Base-by-base conservation (phyloP, 2,888 invertebrate genomes). In the Caenorhabditis panamensis region DNA sequence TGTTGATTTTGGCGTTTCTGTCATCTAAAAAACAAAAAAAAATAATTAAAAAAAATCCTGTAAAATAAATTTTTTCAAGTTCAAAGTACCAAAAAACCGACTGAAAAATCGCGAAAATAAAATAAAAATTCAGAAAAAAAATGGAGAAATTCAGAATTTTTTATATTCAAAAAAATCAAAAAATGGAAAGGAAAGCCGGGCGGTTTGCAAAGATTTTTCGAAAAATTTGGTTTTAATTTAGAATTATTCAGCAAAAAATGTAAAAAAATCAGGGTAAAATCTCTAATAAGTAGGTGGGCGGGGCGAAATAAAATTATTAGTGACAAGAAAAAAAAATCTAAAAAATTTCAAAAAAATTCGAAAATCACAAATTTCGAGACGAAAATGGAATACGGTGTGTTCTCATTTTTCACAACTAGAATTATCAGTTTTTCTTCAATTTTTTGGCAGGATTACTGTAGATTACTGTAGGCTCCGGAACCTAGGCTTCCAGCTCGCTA, bases 161-260 rank as follows among this genome's bases (percentile, higher is more conserved):
- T 75, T 53, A 66, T 75, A 66, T 73, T 22, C n/a, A 51, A 28
- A 71, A 44, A 20, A 31, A 54, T 16, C n/a, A n/a, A 22, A 54
- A 54, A 54, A 24, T 22, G 22, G 24, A 51, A 58, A 41, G 20
- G 72, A 72, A 72, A 72, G 64, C 72, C 63, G 54, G 56, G 59
- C 20, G 64, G 24, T 41, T 31, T 31, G 22, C 6, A 37, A 37
- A 58, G 9, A 16, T 9, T 18, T 44, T 31, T 36, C 18, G 28
- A 18, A 47, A 28, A 37, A 13, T 37, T 54, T 20, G 36, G 44
- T 47, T 54, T 20, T 62, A 62, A 54, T 4, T 44, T 37, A 54
- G 26, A 20, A 31, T 31, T 31, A 31, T 31, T 31, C 31, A 31
- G 31, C 31, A 31, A 41, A 37, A 20, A 59, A 36, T 59, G 11